Base-by-base conservation (phyloP, 2,797 vertebrate genomes). In the Tapera naevia region DNA sequence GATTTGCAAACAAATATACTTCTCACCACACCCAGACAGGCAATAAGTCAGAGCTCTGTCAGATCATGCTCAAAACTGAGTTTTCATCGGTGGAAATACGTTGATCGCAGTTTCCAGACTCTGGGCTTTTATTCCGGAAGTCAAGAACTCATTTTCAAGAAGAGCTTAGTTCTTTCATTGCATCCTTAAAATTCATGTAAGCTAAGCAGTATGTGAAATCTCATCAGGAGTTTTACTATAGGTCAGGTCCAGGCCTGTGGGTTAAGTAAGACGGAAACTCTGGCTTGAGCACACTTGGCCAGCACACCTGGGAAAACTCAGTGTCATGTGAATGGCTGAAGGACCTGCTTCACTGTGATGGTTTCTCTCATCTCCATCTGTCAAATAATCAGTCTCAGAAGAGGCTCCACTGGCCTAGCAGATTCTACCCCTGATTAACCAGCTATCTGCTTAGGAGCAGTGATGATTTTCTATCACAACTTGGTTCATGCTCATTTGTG, bases 251-350 rank as follows among this genome's bases (percentile, higher is more conserved):
- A 65, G 80, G 54, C 73, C 72, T 95, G 87, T 60, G 69, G 25
- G 51, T 95, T 86, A 56, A 61, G 91, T 86, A 92, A 93, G 72
- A 92, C 69, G 95, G 86, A 94, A 94, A 85, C 79, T 94, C 71
- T 46, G 30, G n/a, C 71, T 95, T 80, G 50, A 88, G 79, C n/a
- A 43, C 57, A 11, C 39, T 74, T 93, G 84, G 71, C 84, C 7
- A 0, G 25, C 67, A 15, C 0, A 0, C 79, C 79, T 89, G 79
- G 86, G 75, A 88, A 89, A 88, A 83, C 24, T 74, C 57, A n/a
- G 23, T 8, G 30, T 54, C 0, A 0, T 76, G 41, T 48, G 72
- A 93, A 69, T 53, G 54, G 65, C 65, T 83, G 65, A 86, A 83
- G 61, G 65, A 85, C n/a, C 30, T 74, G 30, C 72, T 83, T 85